Conservation (phyloP, 2,113 vertebrate species). For the Bothrops jararaca region DNA sequence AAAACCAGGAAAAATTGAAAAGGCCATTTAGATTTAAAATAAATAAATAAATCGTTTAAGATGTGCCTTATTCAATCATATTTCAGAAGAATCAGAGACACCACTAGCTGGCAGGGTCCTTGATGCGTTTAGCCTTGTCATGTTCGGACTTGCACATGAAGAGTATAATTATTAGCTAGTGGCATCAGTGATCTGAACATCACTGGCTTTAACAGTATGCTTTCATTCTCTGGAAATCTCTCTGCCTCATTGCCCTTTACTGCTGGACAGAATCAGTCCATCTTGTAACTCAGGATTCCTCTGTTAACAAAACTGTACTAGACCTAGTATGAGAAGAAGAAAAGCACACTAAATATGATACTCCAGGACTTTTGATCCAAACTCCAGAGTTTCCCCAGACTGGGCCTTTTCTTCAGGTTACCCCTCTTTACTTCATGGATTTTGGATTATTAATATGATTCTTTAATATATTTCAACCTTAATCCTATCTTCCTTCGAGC, state of each 20-base stretch:
- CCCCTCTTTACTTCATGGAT: not conserved
- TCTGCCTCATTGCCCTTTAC: not conserved
- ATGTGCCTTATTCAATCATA: conserved; percentile 7
- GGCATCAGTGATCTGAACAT: not conserved
- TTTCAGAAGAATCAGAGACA: conserved; percentile 18
- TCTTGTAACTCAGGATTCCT: not conserved
- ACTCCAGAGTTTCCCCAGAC: not conserved
- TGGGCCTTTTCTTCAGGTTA: not conserved
- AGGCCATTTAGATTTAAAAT: not conserved
- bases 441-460: not conserved
- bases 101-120: conserved; percentile 34
- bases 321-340: too few relatives aligned
- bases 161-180: conserved; percentile 39
- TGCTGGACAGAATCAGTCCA: not conserved
- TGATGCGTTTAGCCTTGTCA: conserved; percentile 35
- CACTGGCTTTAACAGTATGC: not conserved
- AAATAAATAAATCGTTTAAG: not conserved
- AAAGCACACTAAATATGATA: not conserved
- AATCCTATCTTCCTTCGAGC: not conserved
- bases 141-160: conserved; percentile 38
- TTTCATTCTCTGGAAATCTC: not conserved
- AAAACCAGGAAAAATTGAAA: not conserved
- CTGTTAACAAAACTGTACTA: not conserved
- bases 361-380: not conserved
- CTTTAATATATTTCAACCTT: not conserved